Conservation (phyloP, 2,888 invertebrate genomes). For the Limnephilus marmoratus region DNA sequence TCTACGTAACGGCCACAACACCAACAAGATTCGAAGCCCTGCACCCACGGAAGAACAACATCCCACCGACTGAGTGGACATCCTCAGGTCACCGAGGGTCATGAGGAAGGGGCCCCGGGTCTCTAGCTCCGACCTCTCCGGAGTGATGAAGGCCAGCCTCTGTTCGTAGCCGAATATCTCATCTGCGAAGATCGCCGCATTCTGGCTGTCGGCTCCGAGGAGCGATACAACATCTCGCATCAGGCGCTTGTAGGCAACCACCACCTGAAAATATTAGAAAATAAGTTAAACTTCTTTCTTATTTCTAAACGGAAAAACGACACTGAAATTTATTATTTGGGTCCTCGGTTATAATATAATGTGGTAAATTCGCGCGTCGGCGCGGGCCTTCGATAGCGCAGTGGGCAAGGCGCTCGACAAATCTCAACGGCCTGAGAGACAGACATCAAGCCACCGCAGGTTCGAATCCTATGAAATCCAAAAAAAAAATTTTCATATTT, state of each 20-base stretch:
- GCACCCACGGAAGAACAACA: conserved; percentile 57
- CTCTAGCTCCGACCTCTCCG: conserved; percentile 20
- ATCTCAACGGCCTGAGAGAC: too few species aligned
- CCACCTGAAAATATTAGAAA: conserved; percentile 69
- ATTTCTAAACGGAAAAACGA: too few species aligned
- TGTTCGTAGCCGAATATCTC: conserved; percentile 78
- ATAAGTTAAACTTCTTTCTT: too few species aligned
- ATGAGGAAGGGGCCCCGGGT: not conserved
- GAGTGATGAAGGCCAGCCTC: conserved; percentile 72
- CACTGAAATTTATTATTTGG: too few species aligned
- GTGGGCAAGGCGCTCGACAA: too few species aligned
- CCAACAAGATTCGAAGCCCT: conserved; percentile 24
- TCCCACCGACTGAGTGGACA: conserved; percentile 71
- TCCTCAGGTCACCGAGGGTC: conserved; percentile 46
- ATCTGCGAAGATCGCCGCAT: conserved; percentile 74
- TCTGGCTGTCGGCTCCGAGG: conserved; percentile 73
- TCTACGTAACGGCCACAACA: conserved; percentile 31
- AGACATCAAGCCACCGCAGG: too few species aligned
- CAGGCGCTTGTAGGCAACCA: conserved; percentile 74
- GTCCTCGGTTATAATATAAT: too few species aligned
- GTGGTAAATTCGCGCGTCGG: too few species aligned
- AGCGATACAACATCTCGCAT: conserved; percentile 75
- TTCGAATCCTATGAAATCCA: too few species aligned
- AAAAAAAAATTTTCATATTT: too few species aligned
- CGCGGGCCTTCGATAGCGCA: too few species aligned